Evolutionary conservation across 2,797 vertebrate species (phyloP).

Genomic region (Semotilus atromaculatus): DNA sequence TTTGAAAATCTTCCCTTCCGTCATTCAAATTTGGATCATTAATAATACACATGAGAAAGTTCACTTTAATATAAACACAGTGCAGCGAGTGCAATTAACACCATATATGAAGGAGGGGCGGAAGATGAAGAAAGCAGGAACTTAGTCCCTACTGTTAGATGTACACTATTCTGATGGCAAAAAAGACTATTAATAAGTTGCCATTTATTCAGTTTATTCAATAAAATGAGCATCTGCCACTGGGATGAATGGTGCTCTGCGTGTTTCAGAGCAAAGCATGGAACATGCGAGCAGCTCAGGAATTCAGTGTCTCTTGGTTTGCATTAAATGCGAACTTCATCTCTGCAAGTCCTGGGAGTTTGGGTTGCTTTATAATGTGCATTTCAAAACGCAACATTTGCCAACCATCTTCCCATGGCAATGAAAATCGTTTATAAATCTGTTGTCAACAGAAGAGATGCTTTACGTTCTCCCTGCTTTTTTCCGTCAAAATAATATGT

Average conservation of each 20-base stretch:
- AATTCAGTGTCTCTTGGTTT: neutral
- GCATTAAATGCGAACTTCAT: neutral
- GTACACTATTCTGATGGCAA: neutral
- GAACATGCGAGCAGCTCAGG: neutral
- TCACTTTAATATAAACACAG: neutral
- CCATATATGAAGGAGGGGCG: no score
- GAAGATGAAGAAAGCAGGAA: neutral
- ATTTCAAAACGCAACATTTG: neutral
- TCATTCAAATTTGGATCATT: neutral
- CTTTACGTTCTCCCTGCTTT: neutral
- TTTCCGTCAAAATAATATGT: neutral
- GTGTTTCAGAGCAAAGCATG: neutral
- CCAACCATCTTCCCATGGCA: neutral
- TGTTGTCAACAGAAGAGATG: neutral
- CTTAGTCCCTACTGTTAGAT: neutral
- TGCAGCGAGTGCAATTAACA: neutral
- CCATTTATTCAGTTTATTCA: neutral
- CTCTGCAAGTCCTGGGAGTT: neutral
- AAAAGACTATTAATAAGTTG: neutral
- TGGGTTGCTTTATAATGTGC: neutral
- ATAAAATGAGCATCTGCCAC: neutral
- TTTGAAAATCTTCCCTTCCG: neutral
- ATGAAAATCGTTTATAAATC: neutral
- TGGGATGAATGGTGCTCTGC: neutral
- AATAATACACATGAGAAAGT: neutral